These are phyloP conservation scores for Microcebus tavaratra DNA, from an alignment of 2,113 vertebrate species.

Conservation along the genomic window DNA sequence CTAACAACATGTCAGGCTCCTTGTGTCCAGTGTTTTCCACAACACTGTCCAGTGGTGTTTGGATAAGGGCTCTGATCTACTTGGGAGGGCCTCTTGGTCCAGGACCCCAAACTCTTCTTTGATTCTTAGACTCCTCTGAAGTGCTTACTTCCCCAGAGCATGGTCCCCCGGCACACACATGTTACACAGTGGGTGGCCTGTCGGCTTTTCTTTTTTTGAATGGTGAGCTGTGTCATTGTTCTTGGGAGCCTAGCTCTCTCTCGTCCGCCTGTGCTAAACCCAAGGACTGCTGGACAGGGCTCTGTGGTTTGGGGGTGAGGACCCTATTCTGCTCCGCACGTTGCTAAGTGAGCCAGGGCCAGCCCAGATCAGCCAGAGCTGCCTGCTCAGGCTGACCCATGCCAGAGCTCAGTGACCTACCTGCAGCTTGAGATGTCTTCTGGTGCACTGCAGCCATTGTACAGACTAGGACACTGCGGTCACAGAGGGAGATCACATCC, in stretches of 20 bases:
- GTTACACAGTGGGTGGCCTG: neutral
- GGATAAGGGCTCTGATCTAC: conserved; percentile 17
- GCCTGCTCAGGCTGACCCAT: neutral
- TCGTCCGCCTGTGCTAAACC: neutral
- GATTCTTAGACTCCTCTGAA: neutral
- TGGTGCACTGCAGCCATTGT: neutral
- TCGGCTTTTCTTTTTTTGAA: neutral
- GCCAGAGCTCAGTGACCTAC: neutral
- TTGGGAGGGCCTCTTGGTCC: neutral
- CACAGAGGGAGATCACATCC: neutral
- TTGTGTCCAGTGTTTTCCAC: neutral
- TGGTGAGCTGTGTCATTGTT: neutral
- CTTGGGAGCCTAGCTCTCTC: neutral
- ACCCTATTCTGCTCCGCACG: neutral
- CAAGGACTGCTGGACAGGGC: neutral
- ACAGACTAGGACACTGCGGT: neutral
- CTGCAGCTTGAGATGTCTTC: neutral
- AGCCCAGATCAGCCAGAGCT: neutral
- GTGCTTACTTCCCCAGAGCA: neutral
- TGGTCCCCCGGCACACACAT: neutral
- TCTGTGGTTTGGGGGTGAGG: neutral
- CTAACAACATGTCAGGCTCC: neutral
- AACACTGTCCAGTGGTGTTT: neutral
- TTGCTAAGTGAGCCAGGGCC: neutral
- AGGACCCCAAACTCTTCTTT: neutral